These are phyloP conservation scores for Labrus mixtus DNA, from an alignment of 2,113 vertebrate species.

Conservation along the genomic window DNA sequence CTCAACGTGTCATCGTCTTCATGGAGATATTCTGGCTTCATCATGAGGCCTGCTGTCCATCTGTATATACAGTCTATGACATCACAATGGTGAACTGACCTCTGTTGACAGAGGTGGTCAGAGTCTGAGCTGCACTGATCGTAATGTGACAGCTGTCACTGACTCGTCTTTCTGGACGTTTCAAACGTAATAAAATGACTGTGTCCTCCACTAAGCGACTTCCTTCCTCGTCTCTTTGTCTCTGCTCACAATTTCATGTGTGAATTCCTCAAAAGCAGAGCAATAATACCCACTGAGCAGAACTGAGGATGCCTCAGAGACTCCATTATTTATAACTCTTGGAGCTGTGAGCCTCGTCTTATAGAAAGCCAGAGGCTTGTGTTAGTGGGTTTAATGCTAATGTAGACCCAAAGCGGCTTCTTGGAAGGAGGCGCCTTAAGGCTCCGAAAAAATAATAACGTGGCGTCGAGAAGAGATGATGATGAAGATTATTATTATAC, in stretches of 20 bases:
- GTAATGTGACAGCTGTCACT: not conserved
- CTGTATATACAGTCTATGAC: no score
- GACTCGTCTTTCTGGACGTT: not conserved
- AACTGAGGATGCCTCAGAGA: constrained; percentile 23
- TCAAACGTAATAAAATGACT: not conserved
- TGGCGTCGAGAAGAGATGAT: constrained; percentile 5
- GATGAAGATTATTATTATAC: not conserved
- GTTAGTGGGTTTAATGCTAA: constrained; percentile 36
- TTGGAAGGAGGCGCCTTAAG: constrained; percentile 7
- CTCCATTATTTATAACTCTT: constrained; percentile 35
- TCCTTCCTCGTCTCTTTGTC: not conserved
- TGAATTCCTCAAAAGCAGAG: constrained; percentile 35
- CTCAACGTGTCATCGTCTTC: no score
- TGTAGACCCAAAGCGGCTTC: constrained; percentile 12
- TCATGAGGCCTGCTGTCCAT: no score
- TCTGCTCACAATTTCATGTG: not conserved
- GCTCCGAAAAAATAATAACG: constrained; percentile 16
- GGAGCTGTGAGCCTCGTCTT: constrained; percentile 10
- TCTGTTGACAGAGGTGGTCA: no score
- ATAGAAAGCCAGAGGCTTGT: constrained; percentile 32
- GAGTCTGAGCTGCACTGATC: no score
- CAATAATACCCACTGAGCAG: constrained; percentile 30
- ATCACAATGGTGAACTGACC: no score
- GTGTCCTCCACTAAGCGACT: not conserved
- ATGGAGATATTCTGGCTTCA: no score